Conservation (phyloP, 2,888 invertebrate species). For the Chymomyza amoena region DNA sequence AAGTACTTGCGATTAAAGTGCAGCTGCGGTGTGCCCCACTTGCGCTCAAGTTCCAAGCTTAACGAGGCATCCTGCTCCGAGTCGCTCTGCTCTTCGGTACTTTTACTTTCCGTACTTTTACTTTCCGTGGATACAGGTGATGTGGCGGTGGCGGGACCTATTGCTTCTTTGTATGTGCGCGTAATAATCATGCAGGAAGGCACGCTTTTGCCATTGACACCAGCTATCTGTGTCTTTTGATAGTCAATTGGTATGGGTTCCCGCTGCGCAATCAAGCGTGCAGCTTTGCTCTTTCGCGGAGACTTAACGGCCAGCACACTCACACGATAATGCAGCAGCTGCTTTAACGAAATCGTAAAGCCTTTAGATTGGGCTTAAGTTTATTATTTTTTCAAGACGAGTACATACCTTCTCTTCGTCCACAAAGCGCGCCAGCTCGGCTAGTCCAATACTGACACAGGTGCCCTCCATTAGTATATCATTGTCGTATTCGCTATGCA, state of each 20-base stretch:
- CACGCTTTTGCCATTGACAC: slow-evolving; percentile 74
- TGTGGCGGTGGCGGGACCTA: slow-evolving; percentile 33
- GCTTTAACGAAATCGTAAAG: background rate
- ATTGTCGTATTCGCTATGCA: slow-evolving; percentile 77
- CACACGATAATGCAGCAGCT: slow-evolving; percentile 74
- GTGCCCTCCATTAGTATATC: slow-evolving; percentile 77
- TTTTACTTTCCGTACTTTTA: slow-evolving; percentile 9
- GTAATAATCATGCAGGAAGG: slow-evolving; percentile 74
- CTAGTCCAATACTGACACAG: slow-evolving; percentile 71
- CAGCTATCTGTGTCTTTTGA: slow-evolving; percentile 66
- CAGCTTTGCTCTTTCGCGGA: slow-evolving; percentile 31
- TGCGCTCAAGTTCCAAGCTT: slow-evolving; percentile 62
- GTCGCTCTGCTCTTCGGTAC: slow-evolving; percentile 32
- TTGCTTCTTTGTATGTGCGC: slow-evolving; percentile 54
- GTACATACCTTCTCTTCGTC: slow-evolving; percentile 69
- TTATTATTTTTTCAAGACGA: background rate
- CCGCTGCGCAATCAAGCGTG: background rate
- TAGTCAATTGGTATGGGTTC: slow-evolving; percentile 46
- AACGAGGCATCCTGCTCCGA: slow-evolving; percentile 63
- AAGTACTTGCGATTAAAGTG: slow-evolving; percentile 77
- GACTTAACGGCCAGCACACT: slow-evolving; percentile 70
- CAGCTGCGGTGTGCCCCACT: slow-evolving; percentile 77
- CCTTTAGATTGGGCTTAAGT: background rate
- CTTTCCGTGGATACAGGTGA: background rate
- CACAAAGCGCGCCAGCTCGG: slow-evolving; percentile 74